Percentiles rank a stretch among this genome's conserved stretches.
phyloP scores from a whole-genome alignment of 2,797 vertebrate genomes.

The Botia kubotai region DNA sequence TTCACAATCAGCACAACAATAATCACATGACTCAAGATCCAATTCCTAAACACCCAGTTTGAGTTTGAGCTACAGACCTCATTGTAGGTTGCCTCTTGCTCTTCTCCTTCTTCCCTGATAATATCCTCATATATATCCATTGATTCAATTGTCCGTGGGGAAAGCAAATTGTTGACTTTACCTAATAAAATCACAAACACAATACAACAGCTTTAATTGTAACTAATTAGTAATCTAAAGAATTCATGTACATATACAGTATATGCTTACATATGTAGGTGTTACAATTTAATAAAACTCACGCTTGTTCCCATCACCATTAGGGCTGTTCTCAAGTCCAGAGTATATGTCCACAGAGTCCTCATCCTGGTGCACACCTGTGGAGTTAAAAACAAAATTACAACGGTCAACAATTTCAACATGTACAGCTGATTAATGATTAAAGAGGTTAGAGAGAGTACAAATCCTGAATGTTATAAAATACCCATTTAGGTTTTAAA shows the following conservation, averaged over 20 bases:
- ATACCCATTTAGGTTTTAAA: not conserved
- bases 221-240: not conserved
- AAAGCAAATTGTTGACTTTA: slow-evolving; percentile 23
- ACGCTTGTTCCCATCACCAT: slow-evolving; percentile 73
- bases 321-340: slow-evolving; percentile 79
- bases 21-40: not conserved
- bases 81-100: slow-evolving; percentile 84
- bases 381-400: not conserved
- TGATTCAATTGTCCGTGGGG: slow-evolving; percentile 71
- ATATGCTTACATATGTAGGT: not conserved
- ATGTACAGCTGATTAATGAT: not conserved
- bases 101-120: slow-evolving; percentile 89
- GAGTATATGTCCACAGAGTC: slow-evolving; percentile 96
- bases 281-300: slow-evolving; percentile 51
- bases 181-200: slow-evolving; percentile 18
- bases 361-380: slow-evolving; percentile 70
- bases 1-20: not conserved
- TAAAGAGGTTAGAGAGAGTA: not conserved
- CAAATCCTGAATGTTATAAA: not conserved
- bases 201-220: not conserved
- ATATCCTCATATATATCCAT: slow-evolving; percentile 97
- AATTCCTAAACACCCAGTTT: not conserved
- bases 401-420: not conserved
- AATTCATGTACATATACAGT: too few relatives aligned
- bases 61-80: slow-evolving; percentile 77